Evolutionary conservation across 2,888 invertebrate species (phyloP).

Genomic region (Sympetrum striolatum): DNA sequence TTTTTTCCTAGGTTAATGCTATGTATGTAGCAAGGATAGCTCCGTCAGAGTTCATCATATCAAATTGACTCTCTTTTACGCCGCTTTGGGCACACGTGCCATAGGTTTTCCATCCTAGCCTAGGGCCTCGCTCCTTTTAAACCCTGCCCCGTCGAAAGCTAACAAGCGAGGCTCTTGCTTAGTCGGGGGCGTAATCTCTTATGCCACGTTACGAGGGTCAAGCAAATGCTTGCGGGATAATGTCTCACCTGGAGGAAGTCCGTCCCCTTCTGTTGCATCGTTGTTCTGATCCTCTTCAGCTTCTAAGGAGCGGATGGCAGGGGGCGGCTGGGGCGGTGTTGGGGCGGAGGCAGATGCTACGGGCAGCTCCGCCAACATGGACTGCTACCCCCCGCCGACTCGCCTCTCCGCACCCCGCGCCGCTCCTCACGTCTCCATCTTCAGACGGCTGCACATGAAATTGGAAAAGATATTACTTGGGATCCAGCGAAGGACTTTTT

Average conservation of each 20-base stretch:
- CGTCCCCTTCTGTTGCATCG: not conserved
- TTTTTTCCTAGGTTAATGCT: too few species aligned
- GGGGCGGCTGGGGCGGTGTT: not conserved
- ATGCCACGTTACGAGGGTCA: not conserved
- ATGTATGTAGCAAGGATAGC: too few species aligned
- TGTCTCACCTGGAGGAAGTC: not conserved
- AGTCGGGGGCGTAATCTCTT: too few species aligned
- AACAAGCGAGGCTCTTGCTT: not conserved
- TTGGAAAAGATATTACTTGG: too few species aligned
- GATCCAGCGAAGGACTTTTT: too few species aligned
- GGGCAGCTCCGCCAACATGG: slow-evolving; percentile 38
- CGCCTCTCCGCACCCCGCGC: not conserved
- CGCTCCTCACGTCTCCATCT: not conserved
- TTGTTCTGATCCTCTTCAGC: not conserved
- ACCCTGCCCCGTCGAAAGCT: not conserved
- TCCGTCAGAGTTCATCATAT: too few species aligned
- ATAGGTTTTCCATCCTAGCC: not conserved
- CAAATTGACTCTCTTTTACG: too few species aligned
- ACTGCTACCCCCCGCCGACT: not conserved
- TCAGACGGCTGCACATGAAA: not conserved
- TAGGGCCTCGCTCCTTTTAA: not conserved
- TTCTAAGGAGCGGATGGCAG: not conserved
- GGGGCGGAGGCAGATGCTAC: not conserved
- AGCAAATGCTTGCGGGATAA: not conserved
- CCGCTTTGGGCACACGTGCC: not conserved